Percentiles rank a stretch among this genome's conserved stretches.
phyloP scores from a whole-genome alignment of 2,888 invertebrate genomes.

The Perdita meconis region DNA sequence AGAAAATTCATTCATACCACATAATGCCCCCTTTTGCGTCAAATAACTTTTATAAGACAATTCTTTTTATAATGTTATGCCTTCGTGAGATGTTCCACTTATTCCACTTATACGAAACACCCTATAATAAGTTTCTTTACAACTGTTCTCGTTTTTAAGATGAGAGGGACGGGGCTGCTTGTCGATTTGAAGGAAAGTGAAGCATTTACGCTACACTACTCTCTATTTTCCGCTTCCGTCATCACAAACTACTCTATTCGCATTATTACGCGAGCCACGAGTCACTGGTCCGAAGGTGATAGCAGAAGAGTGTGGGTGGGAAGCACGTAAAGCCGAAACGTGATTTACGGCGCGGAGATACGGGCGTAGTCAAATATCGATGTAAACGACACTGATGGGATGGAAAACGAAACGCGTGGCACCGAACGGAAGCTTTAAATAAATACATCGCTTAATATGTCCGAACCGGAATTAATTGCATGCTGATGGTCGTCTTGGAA shows the following conservation, averaged over 20 bases:
- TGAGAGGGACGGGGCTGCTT: not conserved
- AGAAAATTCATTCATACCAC: no score
- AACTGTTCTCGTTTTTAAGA: no score
- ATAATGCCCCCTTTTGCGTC: no score
- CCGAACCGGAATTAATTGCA: constrained; percentile 38
- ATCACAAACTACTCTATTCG: constrained; percentile 50
- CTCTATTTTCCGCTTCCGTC: constrained; percentile 56
- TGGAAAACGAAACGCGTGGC: constrained; percentile 77
- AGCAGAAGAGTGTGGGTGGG: not conserved
- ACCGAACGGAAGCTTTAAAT: constrained; percentile 74
- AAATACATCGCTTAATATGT: constrained; percentile 60
- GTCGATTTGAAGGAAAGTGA: constrained; percentile 19
- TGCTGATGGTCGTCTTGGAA: not conserved
- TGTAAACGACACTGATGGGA: constrained; percentile 75
- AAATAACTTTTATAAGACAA: no score
- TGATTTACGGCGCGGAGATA: constrained; percentile 64
- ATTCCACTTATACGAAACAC: not conserved
- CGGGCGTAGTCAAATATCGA: constrained; percentile 63
- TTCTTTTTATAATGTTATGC: no score
- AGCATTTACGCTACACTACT: constrained; percentile 36
- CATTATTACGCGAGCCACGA: constrained; percentile 55
- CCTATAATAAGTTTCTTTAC: no score
- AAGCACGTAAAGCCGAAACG: constrained; percentile 46
- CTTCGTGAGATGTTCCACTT: no score
- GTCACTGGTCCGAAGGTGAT: not conserved